Evolutionary conservation across 2,888 invertebrate genomes (phyloP).

Genomic region (Xestoiulus laeticollis): DNA sequence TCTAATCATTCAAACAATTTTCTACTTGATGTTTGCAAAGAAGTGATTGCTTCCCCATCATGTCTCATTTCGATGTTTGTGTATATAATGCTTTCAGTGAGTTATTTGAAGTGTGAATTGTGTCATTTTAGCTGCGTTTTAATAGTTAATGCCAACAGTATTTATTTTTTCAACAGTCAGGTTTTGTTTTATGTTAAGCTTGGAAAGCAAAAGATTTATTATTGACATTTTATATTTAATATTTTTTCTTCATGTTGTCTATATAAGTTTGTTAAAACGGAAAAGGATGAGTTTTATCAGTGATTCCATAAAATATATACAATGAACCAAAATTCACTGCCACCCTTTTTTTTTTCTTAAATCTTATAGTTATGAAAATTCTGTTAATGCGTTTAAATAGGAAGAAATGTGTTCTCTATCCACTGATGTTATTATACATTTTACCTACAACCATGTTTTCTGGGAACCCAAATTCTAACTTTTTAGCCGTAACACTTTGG

Average conservation of each 20-base stretch:
- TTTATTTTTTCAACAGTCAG: constrained; percentile 4
- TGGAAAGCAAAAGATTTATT: background rate
- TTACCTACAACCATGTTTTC: no score
- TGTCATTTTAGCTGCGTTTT: background rate
- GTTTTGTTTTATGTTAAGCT: background rate
- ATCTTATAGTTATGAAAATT: no score
- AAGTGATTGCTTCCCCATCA: background rate
- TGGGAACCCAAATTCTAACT: no score
- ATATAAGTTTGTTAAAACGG: background rate
- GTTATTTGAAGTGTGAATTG: background rate
- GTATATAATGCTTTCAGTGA: constrained; percentile 17
- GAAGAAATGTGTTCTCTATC: no score
- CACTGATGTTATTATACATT: no score
- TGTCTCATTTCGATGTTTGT: background rate
- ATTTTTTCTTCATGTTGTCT: background rate
- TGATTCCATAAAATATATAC: no score
- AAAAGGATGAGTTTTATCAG: background rate
- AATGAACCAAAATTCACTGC: no score
- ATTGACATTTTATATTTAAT: background rate
- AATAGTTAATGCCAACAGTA: background rate
- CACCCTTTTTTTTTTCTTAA: no score
- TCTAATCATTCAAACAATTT: background rate
- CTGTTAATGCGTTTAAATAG: no score
- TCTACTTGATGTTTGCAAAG: background rate
- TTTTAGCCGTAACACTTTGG: no score